phyloP scores from a whole-genome alignment of 2,888 invertebrate species.

The Mythimna pallens region DNA sequence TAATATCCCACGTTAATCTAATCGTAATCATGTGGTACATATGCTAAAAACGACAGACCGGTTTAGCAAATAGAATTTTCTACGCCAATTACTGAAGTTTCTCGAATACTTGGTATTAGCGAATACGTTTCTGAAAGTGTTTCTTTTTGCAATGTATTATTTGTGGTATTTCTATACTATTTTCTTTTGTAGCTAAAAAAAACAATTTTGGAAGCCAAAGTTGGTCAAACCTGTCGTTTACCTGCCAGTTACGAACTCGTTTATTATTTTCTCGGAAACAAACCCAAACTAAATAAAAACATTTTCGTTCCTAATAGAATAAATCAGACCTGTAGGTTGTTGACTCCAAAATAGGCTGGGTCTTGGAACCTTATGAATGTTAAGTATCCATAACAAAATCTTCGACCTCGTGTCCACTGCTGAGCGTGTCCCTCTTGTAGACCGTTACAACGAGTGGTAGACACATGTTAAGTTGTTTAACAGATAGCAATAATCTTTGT shows the following conservation, averaged over 20 bases:
- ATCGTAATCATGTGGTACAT: slow-evolving; percentile 3
- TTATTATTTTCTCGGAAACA: slow-evolving; percentile 21
- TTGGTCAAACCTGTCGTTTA: slow-evolving; percentile 23
- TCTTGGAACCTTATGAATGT: slow-evolving; percentile 44
- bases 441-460: slow-evolving; percentile 21
- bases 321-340: slow-evolving; percentile 35
- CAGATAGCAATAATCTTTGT: slow-evolving; percentile 20
- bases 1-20: not conserved
- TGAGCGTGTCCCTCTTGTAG: not conserved
- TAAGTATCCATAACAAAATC: slow-evolving; percentile 31
- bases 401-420: slow-evolving; percentile 8
- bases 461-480: slow-evolving; percentile 33
- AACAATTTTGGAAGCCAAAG: slow-evolving; percentile 15
- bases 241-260: slow-evolving; percentile 19
- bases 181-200: not conserved
- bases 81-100: slow-evolving; percentile 22
- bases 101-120: not conserved
- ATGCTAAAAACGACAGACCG: not conserved
- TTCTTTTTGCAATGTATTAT: not conserved
- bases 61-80: slow-evolving; percentile 15
- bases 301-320: slow-evolving; percentile 32
- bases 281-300: slow-evolving; percentile 34
- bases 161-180: slow-evolving; percentile 2
- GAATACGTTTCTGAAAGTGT: not conserved
- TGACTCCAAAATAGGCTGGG: slow-evolving; percentile 26